Evolutionary conservation across 2,113 vertebrate species (phyloP), one percentile per base, ranked within the genome.

Genomic region (Rhadina sibilatrix): DNA sequence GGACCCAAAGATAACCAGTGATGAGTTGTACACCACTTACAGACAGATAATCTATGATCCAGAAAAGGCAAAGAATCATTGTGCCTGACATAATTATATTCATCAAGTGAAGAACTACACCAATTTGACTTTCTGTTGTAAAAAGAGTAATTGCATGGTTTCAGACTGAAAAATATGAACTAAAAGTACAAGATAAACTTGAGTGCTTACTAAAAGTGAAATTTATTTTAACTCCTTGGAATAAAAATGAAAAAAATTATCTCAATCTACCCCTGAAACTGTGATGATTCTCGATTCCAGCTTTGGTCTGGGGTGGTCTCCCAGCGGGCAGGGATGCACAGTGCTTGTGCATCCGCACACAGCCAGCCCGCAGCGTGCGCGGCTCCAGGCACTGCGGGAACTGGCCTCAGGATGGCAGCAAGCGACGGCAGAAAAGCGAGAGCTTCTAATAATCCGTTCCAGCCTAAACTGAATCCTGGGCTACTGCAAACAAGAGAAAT

Each of bases 361-460:
- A 49, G 19, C 13, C 61, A 21, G 28, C 4, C 25, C 0, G 5
- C 5, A 20, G 31, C 19, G 8, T 20, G 25, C 6, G 5, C 1
- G 0, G 70, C 30, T 35, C 68, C 27, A 2, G 30, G 90, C 23
- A 4, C 64, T 96, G 87, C 85, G 10, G 35, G 15, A 30, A 47
- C 20, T 47, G 65, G 54, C 95, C 98, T 97, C 97, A 96, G 94
- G 98, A 93, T 98, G 98, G 98, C 98, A 98, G 93, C 86, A 89
- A 60, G 44, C 0, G 95, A 96, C 3, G 78, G 88, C 35, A 54
- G 31, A 94, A 92, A 72, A 49, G 74, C 7, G 0, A 25, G 21
- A 74, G 14, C 15, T 20, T 87, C 82, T 12, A 21, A 15, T 5
- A 3, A 8, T 30, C 16, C 9, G 11, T 53, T 60, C n/a, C 57